A percentile compares a stretch with the other conserved stretches of the same genome.
phyloP scores from a whole-genome alignment of 2,888 invertebrate genomes.

The Calephelis perditalis region DNA sequence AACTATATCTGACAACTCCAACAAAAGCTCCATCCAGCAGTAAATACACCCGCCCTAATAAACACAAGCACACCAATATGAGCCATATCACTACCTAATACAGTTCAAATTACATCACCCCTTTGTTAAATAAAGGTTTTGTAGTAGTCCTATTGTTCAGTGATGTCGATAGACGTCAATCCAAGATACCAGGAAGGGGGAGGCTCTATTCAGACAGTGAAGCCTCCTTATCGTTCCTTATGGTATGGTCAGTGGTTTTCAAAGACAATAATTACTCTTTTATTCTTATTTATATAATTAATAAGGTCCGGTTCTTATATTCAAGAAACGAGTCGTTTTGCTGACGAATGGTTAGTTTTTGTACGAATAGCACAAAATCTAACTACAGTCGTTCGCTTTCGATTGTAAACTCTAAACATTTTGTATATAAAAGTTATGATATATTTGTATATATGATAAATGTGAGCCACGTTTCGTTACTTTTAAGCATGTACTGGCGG shows the following conservation, averaged over 20 bases:
- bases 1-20: constrained; percentile 20
- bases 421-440: no score
- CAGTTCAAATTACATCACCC: constrained; percentile 15
- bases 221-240: constrained; percentile 42
- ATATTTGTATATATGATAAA: no score
- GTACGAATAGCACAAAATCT: no score
- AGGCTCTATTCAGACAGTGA: constrained; percentile 43
- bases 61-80: constrained; percentile 7
- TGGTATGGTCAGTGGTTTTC: constrained; percentile 14
- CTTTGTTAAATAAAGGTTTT: constrained; percentile 18
- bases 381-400: no score
- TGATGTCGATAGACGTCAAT: constrained; percentile 57
- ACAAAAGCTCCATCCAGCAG: constrained; percentile 19
- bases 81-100: constrained; percentile 7
- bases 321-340: no score
- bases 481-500: no score
- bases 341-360: no score
- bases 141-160: constrained; percentile 40
- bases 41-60: constrained; percentile 15
- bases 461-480: no score
- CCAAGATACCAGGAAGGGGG: constrained; percentile 50
- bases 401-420: no score
- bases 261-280: not conserved
- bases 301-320: no score
- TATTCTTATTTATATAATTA: not conserved